Conservation (phyloP, 2,113 vertebrate genomes). For the Barbus barbus region DNA sequence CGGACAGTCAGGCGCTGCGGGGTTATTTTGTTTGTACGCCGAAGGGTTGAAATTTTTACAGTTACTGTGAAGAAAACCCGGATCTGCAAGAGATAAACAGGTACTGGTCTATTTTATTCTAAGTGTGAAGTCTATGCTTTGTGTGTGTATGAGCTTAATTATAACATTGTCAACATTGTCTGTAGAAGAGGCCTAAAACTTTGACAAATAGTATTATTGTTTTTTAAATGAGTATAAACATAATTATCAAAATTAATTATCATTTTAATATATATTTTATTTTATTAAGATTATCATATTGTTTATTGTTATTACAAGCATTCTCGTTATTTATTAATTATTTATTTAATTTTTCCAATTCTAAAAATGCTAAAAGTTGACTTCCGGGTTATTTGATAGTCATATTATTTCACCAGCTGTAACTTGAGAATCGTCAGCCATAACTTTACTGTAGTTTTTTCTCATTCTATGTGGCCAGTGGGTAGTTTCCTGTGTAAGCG, state of each 20-base stretch:
- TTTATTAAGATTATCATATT: not conserved
- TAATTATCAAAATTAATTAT: not conserved
- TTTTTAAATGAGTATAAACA: not conserved
- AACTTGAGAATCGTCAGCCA: not conserved
- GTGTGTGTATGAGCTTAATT: not conserved
- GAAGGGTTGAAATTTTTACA: not conserved
- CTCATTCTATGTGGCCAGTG: not conserved
- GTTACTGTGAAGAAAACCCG: constrained; percentile 16
- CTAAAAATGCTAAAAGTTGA: not conserved
- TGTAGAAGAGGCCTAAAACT: not conserved
- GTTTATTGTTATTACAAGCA: not conserved
- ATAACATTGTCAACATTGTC: too few species aligned
- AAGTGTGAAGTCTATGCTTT: constrained; percentile 11
- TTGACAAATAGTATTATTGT: not conserved
- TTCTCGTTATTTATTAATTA: not conserved
- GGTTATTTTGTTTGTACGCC: constrained; percentile 14
- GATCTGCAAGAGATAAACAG: constrained; percentile 32
- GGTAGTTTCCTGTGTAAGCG: not conserved
- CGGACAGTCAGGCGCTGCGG: constrained; percentile 24
- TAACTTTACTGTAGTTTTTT: not conserved
- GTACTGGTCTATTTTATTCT: constrained; percentile 41
- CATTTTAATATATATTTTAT: too few species aligned
- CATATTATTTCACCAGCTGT: not conserved
- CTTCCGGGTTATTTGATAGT: not conserved
- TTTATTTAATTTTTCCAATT: not conserved